Base-by-base conservation (phyloP, 1,140 invertebrate species). In the Drosophila simulans region DNA sequence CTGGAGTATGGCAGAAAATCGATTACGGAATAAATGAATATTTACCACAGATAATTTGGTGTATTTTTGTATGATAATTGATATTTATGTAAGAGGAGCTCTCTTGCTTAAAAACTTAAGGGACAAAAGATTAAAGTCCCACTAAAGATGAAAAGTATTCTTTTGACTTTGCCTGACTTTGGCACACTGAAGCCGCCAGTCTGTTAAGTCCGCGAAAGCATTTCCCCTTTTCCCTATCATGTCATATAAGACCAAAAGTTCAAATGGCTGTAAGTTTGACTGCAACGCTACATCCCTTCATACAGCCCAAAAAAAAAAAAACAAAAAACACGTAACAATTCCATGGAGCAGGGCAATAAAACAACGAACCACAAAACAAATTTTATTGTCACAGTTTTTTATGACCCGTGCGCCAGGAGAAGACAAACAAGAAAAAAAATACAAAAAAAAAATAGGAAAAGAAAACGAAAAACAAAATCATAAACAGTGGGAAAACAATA, bases 381-480 rank as follows among this genome's bases (percentile, higher is more conserved):
- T 83, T 83, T 83, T 83, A 83, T 75, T 83, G 80, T 78, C 75
- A 66, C 56, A 63, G 68, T 65, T 83, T 78, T 82, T 81, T 82
- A 82, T 64, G 68, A 65, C 79, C 66, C 15, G 79, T 51, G 49
- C 37, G 69, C 51, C 70, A 55, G 45, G 22, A 75, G 65, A 64
- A 70, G 69, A 65, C 75, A 83, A 83, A 83, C 63, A 55, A 42
- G 66, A 75, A 82, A 74, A 42, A 75, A 39, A 63, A 53, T 52
- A 35, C 48, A 49, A 60, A 55, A 35, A 52, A 49, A 60, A 58
- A 53, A 17, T n/a, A 34, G 39, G 37, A 60, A 37, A 57, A 39
- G 20, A 48, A 37, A 39, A 42, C 35, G 13, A 71, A 71, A 71
- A 71, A 70, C 68, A 71, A 71, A 71, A 71, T 71, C 68, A 70